Evolutionary conservation across 2,888 invertebrate genomes (phyloP).

Genomic region (Apoderus coryli): DNA sequence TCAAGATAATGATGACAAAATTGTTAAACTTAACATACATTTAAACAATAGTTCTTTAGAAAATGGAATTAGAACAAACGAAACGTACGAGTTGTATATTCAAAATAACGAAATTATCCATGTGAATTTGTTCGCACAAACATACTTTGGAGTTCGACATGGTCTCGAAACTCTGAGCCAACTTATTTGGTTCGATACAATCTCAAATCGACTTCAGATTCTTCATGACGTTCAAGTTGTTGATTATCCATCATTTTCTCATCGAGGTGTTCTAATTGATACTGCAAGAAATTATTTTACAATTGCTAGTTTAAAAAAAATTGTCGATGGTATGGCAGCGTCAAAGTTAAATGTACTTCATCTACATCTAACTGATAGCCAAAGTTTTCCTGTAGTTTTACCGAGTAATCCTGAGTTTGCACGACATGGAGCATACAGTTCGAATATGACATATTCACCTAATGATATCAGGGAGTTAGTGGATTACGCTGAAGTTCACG

Average conservation of each 20-base stretch:
- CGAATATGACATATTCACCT: slow-evolving; percentile 47
- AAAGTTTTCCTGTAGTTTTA: slow-evolving; percentile 75
- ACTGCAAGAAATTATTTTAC: slow-evolving; percentile 79
- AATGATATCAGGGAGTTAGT: slow-evolving; percentile 56
- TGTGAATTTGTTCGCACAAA: slow-evolving; percentile 41
- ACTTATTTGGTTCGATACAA: slow-evolving; percentile 58
- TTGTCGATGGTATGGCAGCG: slow-evolving; percentile 74
- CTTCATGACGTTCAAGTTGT: slow-evolving; percentile 46
- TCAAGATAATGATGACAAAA: no score
- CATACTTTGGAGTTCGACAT: slow-evolving; percentile 61
- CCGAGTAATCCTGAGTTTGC: slow-evolving; percentile 57
- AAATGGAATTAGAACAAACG: no score
- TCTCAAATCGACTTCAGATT: slow-evolving; percentile 41
- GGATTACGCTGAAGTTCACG: slow-evolving; percentile 58
- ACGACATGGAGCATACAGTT: slow-evolving; percentile 69
- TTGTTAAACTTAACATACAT: no score
- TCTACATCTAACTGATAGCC: slow-evolving; percentile 77
- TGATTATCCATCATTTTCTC: slow-evolving; percentile 63
- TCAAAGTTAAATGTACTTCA: slow-evolving; percentile 82
- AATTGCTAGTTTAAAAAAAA: slow-evolving; percentile 47
- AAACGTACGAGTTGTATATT: slow-evolving; percentile 40
- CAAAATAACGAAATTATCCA: slow-evolving; percentile 34
- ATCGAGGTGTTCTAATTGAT: slow-evolving; percentile 77
- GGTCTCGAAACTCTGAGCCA: slow-evolving; percentile 61
- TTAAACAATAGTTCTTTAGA: no score